Evolutionary conservation across 2,797 vertebrate species (phyloP).

Genomic region (Oreortyx pictus): DNA sequence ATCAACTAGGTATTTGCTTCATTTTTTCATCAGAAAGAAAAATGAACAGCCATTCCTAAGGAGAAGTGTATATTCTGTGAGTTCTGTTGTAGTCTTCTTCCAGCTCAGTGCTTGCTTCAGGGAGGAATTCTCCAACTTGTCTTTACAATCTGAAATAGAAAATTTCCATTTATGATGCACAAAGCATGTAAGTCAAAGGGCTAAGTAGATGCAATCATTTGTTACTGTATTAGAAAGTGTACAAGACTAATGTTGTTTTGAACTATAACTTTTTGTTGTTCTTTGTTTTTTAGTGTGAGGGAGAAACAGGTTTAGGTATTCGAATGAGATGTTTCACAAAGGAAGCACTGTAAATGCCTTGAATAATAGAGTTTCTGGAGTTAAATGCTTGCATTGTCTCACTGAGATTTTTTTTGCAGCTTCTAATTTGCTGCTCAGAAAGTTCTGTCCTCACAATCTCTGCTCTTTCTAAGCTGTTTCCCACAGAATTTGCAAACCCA

Average conservation of each 20-base stretch:
- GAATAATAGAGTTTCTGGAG: background rate
- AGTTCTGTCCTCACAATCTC: background rate
- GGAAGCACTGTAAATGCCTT: background rate
- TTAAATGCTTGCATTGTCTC: background rate
- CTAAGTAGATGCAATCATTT: background rate
- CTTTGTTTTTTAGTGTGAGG: background rate
- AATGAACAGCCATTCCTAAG: background rate
- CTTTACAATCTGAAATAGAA: background rate
- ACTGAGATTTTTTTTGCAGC: background rate
- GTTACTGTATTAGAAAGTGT: background rate
- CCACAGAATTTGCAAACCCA: background rate
- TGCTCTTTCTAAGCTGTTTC: background rate
- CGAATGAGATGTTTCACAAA: background rate
- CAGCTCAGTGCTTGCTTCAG: background rate
- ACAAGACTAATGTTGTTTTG: rapidly evolving
- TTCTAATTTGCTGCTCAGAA: background rate
- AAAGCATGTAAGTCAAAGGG: background rate
- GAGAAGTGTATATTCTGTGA: background rate
- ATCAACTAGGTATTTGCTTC: background rate
- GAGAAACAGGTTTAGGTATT: background rate
- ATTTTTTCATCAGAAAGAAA: background rate
- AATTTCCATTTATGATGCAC: background rate
- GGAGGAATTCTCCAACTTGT: background rate
- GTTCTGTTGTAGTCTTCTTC: background rate
- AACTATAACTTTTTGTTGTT: background rate